Evolutionary conservation across 2,888 invertebrate species (phyloP).

Genomic region (Pseudococcus longispinus): DNA sequence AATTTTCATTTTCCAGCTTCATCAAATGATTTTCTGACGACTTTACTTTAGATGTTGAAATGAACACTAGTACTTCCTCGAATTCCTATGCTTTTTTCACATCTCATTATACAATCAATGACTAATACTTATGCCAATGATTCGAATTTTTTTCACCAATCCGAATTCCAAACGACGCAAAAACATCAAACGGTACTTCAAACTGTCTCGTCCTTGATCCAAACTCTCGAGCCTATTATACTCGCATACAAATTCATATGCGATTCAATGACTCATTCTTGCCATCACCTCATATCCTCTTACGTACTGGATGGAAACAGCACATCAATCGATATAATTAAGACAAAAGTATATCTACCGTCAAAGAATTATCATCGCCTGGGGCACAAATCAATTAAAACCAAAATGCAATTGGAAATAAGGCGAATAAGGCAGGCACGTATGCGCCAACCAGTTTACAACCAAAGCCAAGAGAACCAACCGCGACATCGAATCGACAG

Average conservation of each 20-base stretch:
- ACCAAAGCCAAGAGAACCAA: neutral
- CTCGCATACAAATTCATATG: neutral
- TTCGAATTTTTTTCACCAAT: too few relatives aligned
- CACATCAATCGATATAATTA: slow-evolving; percentile 22
- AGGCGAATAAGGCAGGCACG: neutral
- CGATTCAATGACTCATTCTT: neutral
- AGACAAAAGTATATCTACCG: neutral
- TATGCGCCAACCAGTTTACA: neutral
- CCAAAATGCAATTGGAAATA: neutral
- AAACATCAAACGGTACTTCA: neutral
- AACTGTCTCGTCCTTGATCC: neutral
- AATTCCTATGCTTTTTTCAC: too few relatives aligned
- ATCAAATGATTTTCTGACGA: too few relatives aligned
- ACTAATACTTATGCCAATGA: too few relatives aligned
- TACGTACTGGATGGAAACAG: neutral
- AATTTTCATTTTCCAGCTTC: too few relatives aligned
- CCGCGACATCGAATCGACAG: neutral
- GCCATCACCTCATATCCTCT: neutral
- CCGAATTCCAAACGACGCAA: neutral
- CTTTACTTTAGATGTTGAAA: too few relatives aligned
- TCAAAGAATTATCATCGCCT: slow-evolving; percentile 17
- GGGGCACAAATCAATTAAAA: neutral
- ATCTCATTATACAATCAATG: too few relatives aligned
- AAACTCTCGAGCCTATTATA: neutral
- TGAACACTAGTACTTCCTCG: too few relatives aligned